A percentile compares a stretch with the other conserved stretches of the same genome.
phyloP scores from a whole-genome alignment of 1,140 invertebrate genomes.

The Holotrichia oblita region DNA sequence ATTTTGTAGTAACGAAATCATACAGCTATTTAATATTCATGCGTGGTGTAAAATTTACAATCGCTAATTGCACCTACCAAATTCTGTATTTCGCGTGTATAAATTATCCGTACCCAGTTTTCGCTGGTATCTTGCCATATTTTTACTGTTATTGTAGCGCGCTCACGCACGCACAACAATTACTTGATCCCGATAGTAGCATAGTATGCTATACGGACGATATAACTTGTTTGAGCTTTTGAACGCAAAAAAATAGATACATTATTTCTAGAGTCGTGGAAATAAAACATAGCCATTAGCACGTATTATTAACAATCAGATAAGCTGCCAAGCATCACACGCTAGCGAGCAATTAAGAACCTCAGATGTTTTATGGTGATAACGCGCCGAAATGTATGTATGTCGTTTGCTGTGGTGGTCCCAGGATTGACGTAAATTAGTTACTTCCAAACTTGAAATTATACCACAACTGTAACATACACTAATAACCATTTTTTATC shows the following conservation, averaged over 20 bases:
- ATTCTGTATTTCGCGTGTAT: slow-evolving; percentile 5
- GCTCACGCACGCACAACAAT: neutral
- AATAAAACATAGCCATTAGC: slow-evolving; percentile 13
- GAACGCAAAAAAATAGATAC: neutral
- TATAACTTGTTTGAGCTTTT: neutral
- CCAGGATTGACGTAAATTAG: neutral
- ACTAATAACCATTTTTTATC: too few relatives aligned
- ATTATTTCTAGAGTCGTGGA: neutral
- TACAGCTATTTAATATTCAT: neutral
- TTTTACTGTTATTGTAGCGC: neutral
- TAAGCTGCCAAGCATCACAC: neutral
- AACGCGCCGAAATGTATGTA: neutral
- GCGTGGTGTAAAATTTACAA: neutral
- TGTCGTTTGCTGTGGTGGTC: neutral
- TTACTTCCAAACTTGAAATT: neutral
- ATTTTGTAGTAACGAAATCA: too few relatives aligned
- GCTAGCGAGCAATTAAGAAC: neutral
- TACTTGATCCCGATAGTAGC: neutral
- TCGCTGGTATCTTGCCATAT: neutral
- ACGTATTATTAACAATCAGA: slow-evolving; percentile 4
- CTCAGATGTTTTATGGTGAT: neutral
- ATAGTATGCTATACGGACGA: neutral
- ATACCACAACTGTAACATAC: neutral
- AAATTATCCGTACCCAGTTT: neutral
- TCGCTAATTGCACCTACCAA: slow-evolving; percentile 12